Conservation (phyloP, 1,140 invertebrate species). For the Pachyrhynchus sulphureomaculatus region DNA sequence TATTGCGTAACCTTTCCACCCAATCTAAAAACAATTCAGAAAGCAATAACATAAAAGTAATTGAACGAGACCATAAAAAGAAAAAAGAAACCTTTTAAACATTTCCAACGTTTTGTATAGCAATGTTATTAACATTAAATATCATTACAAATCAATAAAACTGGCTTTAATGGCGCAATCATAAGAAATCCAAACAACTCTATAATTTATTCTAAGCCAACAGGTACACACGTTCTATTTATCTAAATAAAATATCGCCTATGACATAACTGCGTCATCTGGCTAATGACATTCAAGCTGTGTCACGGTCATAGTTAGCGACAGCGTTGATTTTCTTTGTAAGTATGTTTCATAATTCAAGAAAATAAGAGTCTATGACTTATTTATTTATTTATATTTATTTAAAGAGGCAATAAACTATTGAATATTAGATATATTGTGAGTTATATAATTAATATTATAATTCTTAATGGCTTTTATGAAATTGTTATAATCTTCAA, state of each 20-base stretch:
- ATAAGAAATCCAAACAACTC: neutral
- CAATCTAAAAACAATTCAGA: no score
- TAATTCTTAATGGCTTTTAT: no score
- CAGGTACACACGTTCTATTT: slow-evolving; percentile 24
- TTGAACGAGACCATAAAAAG: no score
- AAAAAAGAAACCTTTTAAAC: no score
- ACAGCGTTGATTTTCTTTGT: slow-evolving; percentile 16
- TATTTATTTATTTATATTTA: no score
- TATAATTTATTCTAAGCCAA: slow-evolving; percentile 19
- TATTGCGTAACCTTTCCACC: no score
- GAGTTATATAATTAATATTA: no score
- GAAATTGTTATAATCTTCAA: no score
- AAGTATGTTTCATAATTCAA: slow-evolving; percentile 20
- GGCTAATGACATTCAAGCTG: slow-evolving; percentile 35
- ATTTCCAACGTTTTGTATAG: no score
- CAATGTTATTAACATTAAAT: no score
- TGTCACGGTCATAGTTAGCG: slow-evolving; percentile 33
- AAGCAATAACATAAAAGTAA: neutral
- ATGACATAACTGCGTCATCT: slow-evolving; percentile 39
- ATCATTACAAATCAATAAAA: neutral
- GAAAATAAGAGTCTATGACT: slow-evolving; percentile 22
- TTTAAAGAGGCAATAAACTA: no score
- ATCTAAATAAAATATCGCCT: slow-evolving; percentile 24
- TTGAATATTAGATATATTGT: no score
- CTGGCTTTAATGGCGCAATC: neutral